These are phyloP conservation scores for Ernsta delagoae DNA, from an alignment of 2,888 invertebrate genomes.

Conservation along the genomic window DNA sequence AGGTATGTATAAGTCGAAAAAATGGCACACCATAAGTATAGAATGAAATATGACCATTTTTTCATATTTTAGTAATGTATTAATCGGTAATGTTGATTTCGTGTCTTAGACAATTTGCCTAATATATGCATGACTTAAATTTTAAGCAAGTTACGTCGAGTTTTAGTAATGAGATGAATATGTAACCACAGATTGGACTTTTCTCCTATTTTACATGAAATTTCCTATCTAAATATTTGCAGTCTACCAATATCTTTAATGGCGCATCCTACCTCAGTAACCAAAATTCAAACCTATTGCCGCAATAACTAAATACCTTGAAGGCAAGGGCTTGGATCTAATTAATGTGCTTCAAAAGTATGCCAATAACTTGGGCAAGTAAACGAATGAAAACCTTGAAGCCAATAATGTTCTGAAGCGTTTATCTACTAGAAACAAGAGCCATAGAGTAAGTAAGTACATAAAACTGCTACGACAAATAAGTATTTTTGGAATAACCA, in stretches of 20 bases:
- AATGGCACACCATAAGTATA: too few species aligned
- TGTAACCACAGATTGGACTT: too few species aligned
- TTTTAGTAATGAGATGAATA: too few species aligned
- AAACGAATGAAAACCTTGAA: conserved; percentile 20
- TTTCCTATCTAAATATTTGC: not conserved
- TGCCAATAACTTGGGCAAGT: conserved; percentile 8
- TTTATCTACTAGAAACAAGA: not conserved
- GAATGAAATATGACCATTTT: too few species aligned
- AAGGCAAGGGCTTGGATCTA: conserved; percentile 15
- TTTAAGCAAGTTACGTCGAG: too few species aligned
- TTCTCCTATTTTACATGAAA: too few species aligned
- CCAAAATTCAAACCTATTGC: not conserved
- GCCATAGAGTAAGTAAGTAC: not conserved
- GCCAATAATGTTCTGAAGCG: conserved; percentile 11
- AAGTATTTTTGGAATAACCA: too few species aligned
- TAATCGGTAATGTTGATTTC: too few species aligned
- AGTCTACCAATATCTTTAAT: not conserved
- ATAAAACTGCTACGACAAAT: not conserved
- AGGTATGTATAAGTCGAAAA: too few species aligned
- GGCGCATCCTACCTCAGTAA: not conserved
- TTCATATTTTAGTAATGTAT: too few species aligned
- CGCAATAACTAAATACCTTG: conserved; percentile 16
- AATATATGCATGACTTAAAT: too few species aligned
- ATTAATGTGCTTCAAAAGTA: conserved; percentile 21
- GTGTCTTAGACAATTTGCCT: too few species aligned